These are phyloP conservation scores for Euleptes europaea DNA, from an alignment of 2,113 vertebrate genomes.

Conservation along the genomic window DNA sequence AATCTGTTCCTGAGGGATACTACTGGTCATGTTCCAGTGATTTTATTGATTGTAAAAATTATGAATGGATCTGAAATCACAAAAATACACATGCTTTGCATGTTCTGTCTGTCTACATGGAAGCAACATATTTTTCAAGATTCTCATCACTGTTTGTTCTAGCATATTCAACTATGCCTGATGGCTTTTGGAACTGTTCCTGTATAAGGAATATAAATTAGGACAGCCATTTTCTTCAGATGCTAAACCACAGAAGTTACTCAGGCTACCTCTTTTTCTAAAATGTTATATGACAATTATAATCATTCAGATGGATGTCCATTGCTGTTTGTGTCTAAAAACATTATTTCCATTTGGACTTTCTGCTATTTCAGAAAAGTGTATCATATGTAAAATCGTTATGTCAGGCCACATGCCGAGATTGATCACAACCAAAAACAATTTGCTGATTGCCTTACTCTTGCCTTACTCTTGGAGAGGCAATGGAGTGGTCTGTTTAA, in stretches of 20 bases:
- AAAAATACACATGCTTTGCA: background rate
- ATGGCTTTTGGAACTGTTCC: background rate
- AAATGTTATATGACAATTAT: background rate
- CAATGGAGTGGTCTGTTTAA: background rate
- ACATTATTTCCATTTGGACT: rapidly evolving
- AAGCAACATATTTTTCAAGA: background rate
- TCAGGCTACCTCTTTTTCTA: slow-evolving; percentile 11
- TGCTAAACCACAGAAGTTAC: background rate
- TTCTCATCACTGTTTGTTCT: background rate
- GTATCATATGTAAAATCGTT: background rate
- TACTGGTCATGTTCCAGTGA: too few species aligned
- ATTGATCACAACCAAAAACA: background rate
- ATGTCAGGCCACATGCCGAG: background rate
- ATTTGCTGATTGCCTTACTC: too few species aligned
- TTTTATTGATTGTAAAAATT: background rate
- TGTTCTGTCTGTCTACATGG: background rate
- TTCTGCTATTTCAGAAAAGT: background rate
- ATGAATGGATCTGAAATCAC: background rate
- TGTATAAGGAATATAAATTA: background rate
- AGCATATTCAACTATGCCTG: background rate
- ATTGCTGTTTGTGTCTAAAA: background rate
- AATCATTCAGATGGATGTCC: background rate
- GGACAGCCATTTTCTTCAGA: background rate
- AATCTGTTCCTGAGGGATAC: too few species aligned
- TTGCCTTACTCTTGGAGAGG: background rate